Evolutionary conservation across 2,797 vertebrate species (phyloP), one percentile per base, ranked within the genome.

Genomic region (Centroberyx gerrardi): DNA sequence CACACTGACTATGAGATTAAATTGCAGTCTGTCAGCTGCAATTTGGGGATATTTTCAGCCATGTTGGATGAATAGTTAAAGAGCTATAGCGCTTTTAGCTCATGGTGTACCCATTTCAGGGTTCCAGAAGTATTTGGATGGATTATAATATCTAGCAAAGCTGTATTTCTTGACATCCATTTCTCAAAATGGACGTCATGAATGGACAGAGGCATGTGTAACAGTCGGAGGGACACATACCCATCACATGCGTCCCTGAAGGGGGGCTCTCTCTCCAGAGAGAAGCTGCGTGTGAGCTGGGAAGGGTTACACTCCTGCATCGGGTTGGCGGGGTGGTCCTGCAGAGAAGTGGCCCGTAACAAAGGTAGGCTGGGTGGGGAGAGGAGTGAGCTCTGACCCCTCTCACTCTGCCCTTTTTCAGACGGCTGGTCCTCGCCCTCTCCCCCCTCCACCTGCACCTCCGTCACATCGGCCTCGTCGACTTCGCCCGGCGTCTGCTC

Each of bases 321-420:
- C 54, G 87, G 90, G 78, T 67, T 69, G 80, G 87, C 75, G 0
- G 93, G 85, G 8, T 88, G 93, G 2, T 97, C 96, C 54, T 96
- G 96, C 55, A 97, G 93, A 31, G 96, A 96, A 0, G 95, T 90
- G 17, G 94, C 94, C 8, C 94, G 94, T 28, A 96, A 78, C 68
- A 96, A 83, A 68, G 95, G 95, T 68, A 96, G 81, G 85, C 84
- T 76, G 67, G 91, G 92, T 0, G 82, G 87, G 6, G 80, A 70
- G 38, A 95, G 91, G 31, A 93, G 83, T 1, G 31, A 65, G 27
- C 73, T 61, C 0, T 69, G 88, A 0, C 74, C 69, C 52, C 76
- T 89, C 7, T 91, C 85, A 7, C 59, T 86, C 29, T 64, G 82
- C n/a, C 62, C 83, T 67, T 74, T 44, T 18, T 87, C 36, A 40